Base-by-base conservation (phyloP, 2,888 invertebrate genomes). In the Sphaerophoria rueppellii region DNA sequence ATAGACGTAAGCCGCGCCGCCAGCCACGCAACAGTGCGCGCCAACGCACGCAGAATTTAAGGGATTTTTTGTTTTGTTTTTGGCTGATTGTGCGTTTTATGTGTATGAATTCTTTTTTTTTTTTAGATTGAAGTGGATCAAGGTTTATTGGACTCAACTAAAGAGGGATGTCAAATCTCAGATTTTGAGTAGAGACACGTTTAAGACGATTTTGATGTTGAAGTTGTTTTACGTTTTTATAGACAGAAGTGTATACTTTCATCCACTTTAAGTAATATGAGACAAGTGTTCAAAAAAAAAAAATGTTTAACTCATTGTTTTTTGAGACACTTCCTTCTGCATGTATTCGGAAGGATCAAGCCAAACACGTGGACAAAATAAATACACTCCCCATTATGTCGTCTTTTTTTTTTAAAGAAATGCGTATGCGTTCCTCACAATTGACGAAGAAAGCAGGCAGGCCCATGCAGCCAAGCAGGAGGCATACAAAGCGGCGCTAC, bases 231-330 rank as follows among this genome's bases (percentile, higher is more conserved):
- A 52, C 52, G 69, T 58, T 57, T 16, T 58, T 14, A 37, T 12
- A 57, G 35, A n/a, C 9, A 58, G 57, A 24, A 24, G 24, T 24
- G 24, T 24, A 2, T 16, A 55, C 32, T 5, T 4, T 32, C 12
- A n/a, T n/a, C 4, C 48, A 72, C 69, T 76, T 63, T 43, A 76
- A 69, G 85, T 76, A 85, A 85, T 81, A 85, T 80, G 85, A 85
- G 85, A 81, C 85, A 85, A 80, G 80, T 80, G 85, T 76, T 81
- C 60, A 60, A 32, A 54, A 58, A 70, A 58, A 70, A 5, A 6
- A 58, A 37, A 32, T 61, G 54, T 55, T 72, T 50, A 63, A 77
- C 77, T 72, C 70, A 61, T 24, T 24, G 3, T 37, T 37, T 11
- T 58, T 37, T 4, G 37, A 57, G 57, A 24, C 24, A 24, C 24